Evolutionary conservation across 2,113 vertebrate genomes (phyloP), one percentile per base, ranked within the genome.

Genomic region (Donacobius atricapilla): DNA sequence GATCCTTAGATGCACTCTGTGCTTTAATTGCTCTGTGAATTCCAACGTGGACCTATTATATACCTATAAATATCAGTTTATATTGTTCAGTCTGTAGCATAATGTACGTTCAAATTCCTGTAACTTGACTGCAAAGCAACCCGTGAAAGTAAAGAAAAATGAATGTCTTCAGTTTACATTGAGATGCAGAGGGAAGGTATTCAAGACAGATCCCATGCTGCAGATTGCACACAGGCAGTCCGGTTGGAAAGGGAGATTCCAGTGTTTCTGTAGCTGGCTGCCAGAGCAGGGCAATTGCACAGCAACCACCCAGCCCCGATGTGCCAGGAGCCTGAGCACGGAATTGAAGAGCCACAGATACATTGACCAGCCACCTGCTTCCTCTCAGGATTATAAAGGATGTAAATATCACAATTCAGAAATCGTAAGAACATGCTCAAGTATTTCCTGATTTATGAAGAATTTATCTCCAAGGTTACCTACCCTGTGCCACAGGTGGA

Each of bases 361-460:
- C 24, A 12, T 1, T 78, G 66, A 33, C 35, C 82, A 82, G 47
- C 57, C 89, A 86, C n/a, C 92, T 90, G 79, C 70, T 93, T 94
- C 92, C 88, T 90, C 95, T 94, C 54, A 61, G 53, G 47, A 81
- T 95, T 94, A 35, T 12, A 53, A 71, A 87, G 54, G 77, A 91
- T 80, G 83, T 83, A 37, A 47, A 83, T 86, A 58, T 58, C 40
- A 56, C 73, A 76, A 78, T 94, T 78, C 22, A 50, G 56, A 88
- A 72, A 61, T 64, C 60, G 89, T 89, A 57, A 88, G 87, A 93
- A 69, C 69, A 47, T 10, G 11, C 30, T 6, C 37, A 87, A 75
- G 40, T 45, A 8, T 96, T 95, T 97, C 76, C 92, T 88, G 83
- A 96, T 89, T 95, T 79, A 60, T 22, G 73, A 94, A 33, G 48